These are phyloP conservation scores for Bicyclus anynana DNA, from an alignment of 1,140 invertebrate species.

Conservation along the genomic window DNA sequence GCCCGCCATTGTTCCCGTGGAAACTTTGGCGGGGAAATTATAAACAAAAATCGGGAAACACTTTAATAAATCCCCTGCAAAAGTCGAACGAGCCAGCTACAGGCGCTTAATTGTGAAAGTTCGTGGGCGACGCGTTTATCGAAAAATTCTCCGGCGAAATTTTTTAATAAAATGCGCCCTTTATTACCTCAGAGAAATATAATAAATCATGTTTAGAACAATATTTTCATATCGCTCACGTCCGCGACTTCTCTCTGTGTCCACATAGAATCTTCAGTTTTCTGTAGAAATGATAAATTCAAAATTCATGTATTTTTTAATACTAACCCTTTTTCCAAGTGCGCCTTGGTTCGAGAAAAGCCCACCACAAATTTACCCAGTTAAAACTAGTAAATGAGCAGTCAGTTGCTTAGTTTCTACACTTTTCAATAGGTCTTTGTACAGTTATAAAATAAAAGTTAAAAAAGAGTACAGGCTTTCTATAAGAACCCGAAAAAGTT, in stretches of 20 bases:
- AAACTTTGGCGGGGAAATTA: background rate
- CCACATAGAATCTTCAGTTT: background rate
- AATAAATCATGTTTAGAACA: background rate
- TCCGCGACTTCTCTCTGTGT: background rate
- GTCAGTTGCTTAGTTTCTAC: too few species aligned
- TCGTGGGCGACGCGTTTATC: background rate
- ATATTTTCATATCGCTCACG: background rate
- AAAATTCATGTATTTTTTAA: too few species aligned
- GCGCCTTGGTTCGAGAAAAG: too few species aligned
- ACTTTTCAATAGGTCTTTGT: too few species aligned
- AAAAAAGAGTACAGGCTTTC: too few species aligned
- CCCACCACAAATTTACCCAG: too few species aligned
- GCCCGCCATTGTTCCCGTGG: background rate
- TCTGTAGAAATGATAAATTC: too few species aligned
- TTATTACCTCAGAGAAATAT: background rate
- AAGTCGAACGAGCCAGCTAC: background rate
- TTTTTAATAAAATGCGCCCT: background rate
- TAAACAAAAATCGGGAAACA: background rate
- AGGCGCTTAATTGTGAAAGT: slow-evolving; percentile 1
- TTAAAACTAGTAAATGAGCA: too few species aligned
- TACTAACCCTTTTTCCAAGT: too few species aligned
- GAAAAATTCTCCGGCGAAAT: background rate
- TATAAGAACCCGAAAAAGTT: too few species aligned
- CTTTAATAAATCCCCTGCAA: slow-evolving; percentile 2
- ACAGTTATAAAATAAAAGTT: too few species aligned